A percentile compares a stretch with the other conserved stretches of the same genome.
Evolutionary conservation across 2,113 vertebrate genomes (phyloP).

Genomic region (Globicephala melas): DNA sequence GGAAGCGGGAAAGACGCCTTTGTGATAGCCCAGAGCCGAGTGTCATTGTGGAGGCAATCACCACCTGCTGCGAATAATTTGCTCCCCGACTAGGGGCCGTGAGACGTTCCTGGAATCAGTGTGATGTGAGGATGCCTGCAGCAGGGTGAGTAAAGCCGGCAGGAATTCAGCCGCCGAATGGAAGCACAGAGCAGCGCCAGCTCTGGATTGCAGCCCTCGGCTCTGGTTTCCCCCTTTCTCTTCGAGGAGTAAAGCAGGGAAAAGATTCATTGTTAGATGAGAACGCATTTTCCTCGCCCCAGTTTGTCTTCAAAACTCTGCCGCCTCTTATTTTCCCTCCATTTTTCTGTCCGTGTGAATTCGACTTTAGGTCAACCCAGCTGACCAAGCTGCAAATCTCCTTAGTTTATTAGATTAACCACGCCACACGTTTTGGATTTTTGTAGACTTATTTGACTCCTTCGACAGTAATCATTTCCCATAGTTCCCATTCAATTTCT

Average conservation of each 20-base stretch:
- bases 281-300: background rate
- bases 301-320: background rate
- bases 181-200: background rate
- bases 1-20: background rate
- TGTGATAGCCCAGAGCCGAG: background rate
- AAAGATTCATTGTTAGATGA: background rate
- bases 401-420: background rate
- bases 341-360: background rate
- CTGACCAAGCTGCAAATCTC: background rate
- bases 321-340: background rate
- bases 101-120: conserved; percentile 56
- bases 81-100: background rate
- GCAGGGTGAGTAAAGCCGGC: background rate
- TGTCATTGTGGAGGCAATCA: conserved; percentile 9
- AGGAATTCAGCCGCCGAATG: background rate
- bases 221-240: background rate
- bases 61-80: conserved; percentile 53
- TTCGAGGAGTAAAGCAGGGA: background rate
- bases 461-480: background rate
- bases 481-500: background rate
- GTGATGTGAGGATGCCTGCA: background rate
- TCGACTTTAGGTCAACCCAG: background rate
- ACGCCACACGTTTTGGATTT: background rate
- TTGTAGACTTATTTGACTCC: background rate
- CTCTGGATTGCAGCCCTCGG: fast-evolving